Base-by-base conservation (phyloP, 1,140 invertebrate genomes). In the Gryon sp. region DNA sequence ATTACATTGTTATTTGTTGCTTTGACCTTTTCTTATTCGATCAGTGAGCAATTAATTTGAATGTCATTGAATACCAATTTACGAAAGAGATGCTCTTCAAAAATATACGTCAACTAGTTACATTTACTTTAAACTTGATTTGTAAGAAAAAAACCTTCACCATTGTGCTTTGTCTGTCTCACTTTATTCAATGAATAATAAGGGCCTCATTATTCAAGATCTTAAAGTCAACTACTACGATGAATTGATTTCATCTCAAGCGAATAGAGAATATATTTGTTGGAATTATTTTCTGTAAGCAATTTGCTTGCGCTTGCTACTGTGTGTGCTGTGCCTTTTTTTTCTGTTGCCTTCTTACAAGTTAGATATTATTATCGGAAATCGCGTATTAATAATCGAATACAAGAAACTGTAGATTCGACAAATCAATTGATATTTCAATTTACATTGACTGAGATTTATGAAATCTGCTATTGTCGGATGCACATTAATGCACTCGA, bases 191-290 rank as follows among this genome's bases (percentile, higher is more conserved):
- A 70, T 63, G 65, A 68, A 65, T 69, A 59, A 76, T 69, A 76
- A 69, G 55, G 57, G 43, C 36, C 63, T 76, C 73, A 70, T 76
- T 76, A 76, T 70, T 59, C 73, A 65, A 65, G 50, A 69, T 65
- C 59, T 69, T 76, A 76, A 59, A 65, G 59, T 76, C 63, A 76
- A 76, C 63, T 48, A 57, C 63, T 76, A 14, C 32, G 41, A 63
- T 53, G 57, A 76, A 69, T 76, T 69, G 73, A 76, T 76, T 63
- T 28, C 50, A 68, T 68, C 26, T 32, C 18, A 40, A 48, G 14
- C 34, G 68, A 75, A 75, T 75, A 68, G 62, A 40, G 41, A 60
- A 19, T 69, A 26, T 76, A 69, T 69, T 69, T 68, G 55, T 57
- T 16, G 26, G 40, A 63, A 69, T 76, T 76, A 76, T 70, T 69